phyloP scores from a whole-genome alignment of 2,113 vertebrate species.

The Psephotus haematonotus region DNA sequence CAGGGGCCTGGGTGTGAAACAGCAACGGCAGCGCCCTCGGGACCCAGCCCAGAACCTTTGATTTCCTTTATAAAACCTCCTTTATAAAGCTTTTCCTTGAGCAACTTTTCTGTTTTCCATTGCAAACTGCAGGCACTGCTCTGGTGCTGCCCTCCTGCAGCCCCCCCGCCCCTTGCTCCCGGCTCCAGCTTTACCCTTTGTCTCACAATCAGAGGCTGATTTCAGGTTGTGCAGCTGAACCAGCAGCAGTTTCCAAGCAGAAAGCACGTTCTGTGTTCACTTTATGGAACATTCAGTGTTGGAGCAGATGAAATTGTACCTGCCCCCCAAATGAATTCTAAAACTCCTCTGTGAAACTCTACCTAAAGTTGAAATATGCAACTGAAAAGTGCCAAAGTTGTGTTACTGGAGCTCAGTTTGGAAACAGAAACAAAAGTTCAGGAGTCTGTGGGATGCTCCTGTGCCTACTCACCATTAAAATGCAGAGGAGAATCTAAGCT shows the following conservation, averaged over 20 bases:
- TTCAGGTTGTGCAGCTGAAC: neutral
- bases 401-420: neutral
- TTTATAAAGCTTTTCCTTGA: neutral
- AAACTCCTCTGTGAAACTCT: neutral
- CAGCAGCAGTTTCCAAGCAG: neutral
- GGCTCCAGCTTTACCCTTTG: neutral
- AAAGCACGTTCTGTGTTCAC: neutral
- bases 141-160: neutral
- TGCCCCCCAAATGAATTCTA: neutral
- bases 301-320: fast-evolving
- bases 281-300: fast-evolving
- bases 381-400: neutral
- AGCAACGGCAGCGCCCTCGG: constrained; percentile 25
- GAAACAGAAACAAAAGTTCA: neutral
- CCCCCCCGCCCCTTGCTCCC: neutral
- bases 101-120: neutral
- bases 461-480: neutral
- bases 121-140: neutral
- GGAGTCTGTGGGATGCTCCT: neutral
- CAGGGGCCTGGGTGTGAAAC: constrained; percentile 46
- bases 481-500: neutral
- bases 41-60: neutral
- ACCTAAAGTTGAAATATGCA: neutral
- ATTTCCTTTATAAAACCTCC: constrained; percentile 2
- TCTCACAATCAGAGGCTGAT: neutral